phyloP scores from a whole-genome alignment of 2,113 vertebrate species.

The Corythaeola cristata region DNA sequence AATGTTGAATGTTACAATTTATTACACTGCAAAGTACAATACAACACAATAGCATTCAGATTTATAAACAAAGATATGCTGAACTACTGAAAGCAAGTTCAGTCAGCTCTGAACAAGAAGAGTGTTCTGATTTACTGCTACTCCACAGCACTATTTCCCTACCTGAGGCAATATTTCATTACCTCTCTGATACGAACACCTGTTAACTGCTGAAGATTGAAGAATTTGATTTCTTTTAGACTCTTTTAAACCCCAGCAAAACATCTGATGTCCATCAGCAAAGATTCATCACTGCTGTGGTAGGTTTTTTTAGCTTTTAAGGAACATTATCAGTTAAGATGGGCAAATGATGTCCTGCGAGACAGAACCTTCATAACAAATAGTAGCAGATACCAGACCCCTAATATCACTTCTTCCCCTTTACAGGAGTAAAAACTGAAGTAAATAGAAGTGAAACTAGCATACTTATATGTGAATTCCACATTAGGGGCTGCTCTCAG shows the following conservation, averaged over 20 bases:
- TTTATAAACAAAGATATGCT: constrained; percentile 52
- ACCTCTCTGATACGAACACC: not conserved
- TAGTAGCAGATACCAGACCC: not conserved
- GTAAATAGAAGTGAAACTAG: not conserved
- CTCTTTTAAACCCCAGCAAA: constrained; percentile 4
- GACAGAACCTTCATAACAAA: not conserved
- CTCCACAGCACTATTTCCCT: not conserved
- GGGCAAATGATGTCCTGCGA: not conserved
- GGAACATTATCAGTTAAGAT: not conserved
- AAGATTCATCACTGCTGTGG: not conserved
- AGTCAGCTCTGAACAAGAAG: not conserved
- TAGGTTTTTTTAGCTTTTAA: not conserved
- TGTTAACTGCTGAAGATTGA: constrained; percentile 1
- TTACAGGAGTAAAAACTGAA: not conserved
- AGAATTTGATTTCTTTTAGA: constrained; percentile 1
- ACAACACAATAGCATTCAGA: constrained; percentile 47
- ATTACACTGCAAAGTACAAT: constrained; percentile 65
- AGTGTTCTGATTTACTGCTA: not conserved
- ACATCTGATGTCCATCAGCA: constrained; percentile 19
- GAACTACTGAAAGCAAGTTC: constrained; percentile 19
- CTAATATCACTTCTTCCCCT: not conserved
- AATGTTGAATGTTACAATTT: constrained; percentile 74
- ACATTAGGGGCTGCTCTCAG: not conserved
- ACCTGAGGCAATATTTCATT: not conserved
- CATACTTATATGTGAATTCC: not conserved